Percentiles rank a stretch among this genome's conserved stretches.
Conservation (phyloP, 2,797 vertebrate species). For the Rhynchonycteris naso region DNA sequence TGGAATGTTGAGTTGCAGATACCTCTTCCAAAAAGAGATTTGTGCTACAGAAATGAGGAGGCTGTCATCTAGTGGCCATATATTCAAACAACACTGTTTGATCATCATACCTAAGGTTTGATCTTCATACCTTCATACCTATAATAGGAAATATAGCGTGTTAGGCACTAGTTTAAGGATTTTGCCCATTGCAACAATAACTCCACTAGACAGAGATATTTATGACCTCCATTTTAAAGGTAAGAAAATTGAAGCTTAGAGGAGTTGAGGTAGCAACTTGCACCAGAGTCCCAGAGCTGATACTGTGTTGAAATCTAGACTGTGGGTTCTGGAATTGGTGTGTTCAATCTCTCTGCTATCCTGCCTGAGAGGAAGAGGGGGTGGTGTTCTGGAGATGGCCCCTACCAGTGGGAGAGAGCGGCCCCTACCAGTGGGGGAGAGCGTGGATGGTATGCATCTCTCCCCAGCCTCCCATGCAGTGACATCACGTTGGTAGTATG, state of each 20-base stretch:
- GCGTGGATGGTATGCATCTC: fast-evolving
- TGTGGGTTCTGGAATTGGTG: neutral
- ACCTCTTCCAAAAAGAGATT: neutral
- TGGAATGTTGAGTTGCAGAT: neutral
- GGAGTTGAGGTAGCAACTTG: neutral
- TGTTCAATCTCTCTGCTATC: neutral
- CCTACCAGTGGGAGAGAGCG: neutral
- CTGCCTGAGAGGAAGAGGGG: neutral
- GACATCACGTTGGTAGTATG: neutral
- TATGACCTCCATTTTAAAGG: neutral
- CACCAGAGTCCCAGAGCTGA: neutral
- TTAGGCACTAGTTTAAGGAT: neutral
- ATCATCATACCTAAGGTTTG: neutral
- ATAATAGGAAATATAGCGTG: neutral
- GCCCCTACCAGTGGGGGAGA: neutral
- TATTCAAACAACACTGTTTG: neutral
- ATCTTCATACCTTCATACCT: too few species aligned
- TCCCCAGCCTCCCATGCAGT: fast-evolving
- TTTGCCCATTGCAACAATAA: neutral
- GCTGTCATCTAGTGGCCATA: constrained; percentile 7
- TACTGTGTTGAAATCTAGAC: neutral
- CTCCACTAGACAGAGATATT: neutral
- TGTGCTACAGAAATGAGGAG: neutral
- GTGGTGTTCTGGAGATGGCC: neutral
- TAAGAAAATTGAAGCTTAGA: neutral